A percentile compares a stretch with the other conserved stretches of the same genome.
Conservation (phyloP, 2,888 invertebrate genomes). For the Drosophila buzzatii region DNA sequence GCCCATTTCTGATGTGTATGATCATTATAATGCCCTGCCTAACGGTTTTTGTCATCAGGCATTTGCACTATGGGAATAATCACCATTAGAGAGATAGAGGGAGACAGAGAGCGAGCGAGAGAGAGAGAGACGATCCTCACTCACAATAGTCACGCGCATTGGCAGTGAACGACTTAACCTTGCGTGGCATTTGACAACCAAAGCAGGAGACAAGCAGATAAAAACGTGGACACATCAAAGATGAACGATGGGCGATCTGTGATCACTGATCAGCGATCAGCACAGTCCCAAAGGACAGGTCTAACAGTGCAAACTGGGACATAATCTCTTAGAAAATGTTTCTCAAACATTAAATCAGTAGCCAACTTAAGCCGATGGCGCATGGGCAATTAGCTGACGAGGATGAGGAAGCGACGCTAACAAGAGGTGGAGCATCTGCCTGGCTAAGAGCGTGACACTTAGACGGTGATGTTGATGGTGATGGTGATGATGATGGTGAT, state of each 20-base stretch:
- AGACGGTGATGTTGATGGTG: conserved; percentile 32
- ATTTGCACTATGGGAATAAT: conserved; percentile 65
- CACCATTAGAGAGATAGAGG: conserved; percentile 54
- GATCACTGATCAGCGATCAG: conserved; percentile 45
- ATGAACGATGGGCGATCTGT: conserved; percentile 33
- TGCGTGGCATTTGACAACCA: conserved; percentile 51
- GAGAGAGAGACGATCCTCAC: conserved; percentile 15
- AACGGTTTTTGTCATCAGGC: conserved; percentile 39
- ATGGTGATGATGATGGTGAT: conserved; percentile 24
- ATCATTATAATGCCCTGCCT: conserved; percentile 38
- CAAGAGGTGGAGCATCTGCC: conserved; percentile 15
- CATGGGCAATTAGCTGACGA: conserved; percentile 66
- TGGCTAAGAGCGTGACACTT: conserved; percentile 48
- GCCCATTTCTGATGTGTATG: conserved; percentile 59
- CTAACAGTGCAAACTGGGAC: conserved; percentile 24
- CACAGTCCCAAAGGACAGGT: conserved; percentile 32
- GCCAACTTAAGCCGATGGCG: conserved; percentile 49
- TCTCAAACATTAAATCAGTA: conserved; percentile 44
- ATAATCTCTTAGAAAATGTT: conserved; percentile 28
- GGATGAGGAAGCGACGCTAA: conserved; percentile 28
- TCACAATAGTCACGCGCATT: conserved; percentile 48
- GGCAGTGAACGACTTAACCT: conserved; percentile 64
- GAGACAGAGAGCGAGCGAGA: neutral
- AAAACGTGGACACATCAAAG: conserved; percentile 61
- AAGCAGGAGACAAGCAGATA: conserved; percentile 33